Base-by-base conservation (phyloP, 2,797 vertebrate species). In the Valencia hispanica region DNA sequence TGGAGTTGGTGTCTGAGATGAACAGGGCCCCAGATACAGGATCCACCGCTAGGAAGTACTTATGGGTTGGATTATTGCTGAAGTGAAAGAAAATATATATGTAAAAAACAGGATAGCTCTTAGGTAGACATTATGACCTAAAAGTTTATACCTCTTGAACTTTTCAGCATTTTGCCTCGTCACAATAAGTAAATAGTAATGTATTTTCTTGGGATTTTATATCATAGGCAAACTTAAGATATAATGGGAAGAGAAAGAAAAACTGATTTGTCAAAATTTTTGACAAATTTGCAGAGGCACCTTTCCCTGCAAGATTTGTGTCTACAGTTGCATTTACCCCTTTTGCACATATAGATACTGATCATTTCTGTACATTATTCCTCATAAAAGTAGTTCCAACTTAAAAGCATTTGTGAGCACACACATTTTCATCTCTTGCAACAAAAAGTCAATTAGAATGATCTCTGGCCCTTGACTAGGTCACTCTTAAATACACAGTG, bases 1-100 rank as follows among this genome's bases (percentile, higher is more conserved):
- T 95, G 1, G 98, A 99, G 93, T 99, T 99, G 93, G 98, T 99
- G 92, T 99, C 98, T 0, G 98, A 99, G 87, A 99, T 96, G 55
- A 96, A 99, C 76, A 99, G 93, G 0, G 96, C 96, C 77, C 98
- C 98, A 0, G 97, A 97, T 85, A 99, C 97, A 1, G 98, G 98
- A 93, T 99, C 97, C 87, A 99, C 97, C 0, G 98, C 97, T 95
- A 99, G 91, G 93, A 99, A 99, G 94, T 99, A 99, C 93, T 99
- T 99, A 88, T 99, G 98, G 15, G 97, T 98, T 0, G 98, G 98
- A 93, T 99, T 99, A 93, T 99, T 99, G 94, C 98, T 99, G 30
- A 86, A 45, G 30, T 17, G 69, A 74, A 45, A 86, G 39, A 65
- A 70, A 2, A 74, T n/a, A 70, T 34, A 3, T n/a, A n/a, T n/a